Evolutionary conservation across 2,888 invertebrate species (phyloP).

Genomic region (Aplocera efformata): DNA sequence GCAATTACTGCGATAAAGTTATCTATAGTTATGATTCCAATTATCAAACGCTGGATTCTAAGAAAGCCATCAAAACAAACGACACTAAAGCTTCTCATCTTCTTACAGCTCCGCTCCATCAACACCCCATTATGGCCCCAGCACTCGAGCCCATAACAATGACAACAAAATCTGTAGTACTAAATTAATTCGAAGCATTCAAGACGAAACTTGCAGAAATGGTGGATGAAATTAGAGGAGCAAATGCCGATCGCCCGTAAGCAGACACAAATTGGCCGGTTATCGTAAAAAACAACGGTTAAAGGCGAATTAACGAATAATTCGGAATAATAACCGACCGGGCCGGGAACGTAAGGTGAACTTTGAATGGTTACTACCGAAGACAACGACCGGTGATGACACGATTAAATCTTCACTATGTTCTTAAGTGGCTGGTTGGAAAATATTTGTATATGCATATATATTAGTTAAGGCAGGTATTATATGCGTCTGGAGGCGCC

Average conservation of each 20-base stretch:
- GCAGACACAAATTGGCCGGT: constrained; percentile 36
- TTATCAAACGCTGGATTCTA: not conserved
- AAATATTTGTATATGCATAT: too few relatives aligned
- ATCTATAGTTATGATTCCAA: too few relatives aligned
- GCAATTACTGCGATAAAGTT: too few relatives aligned
- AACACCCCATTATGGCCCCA: not conserved
- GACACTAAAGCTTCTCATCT: too few relatives aligned
- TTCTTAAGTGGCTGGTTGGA: too few relatives aligned
- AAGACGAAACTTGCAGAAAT: constrained; percentile 6
- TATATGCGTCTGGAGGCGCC: too few relatives aligned
- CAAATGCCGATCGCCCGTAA: constrained; percentile 38
- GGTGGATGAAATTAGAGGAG: constrained; percentile 29
- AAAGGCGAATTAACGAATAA: constrained; percentile 43
- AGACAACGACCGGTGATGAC: not conserved
- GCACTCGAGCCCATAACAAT: not conserved
- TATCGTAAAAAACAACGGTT: constrained; percentile 41
- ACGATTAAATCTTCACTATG: not conserved
- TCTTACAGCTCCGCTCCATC: too few relatives aligned
- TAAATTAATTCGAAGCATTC: constrained; percentile 9
- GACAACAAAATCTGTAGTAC: constrained; percentile 13
- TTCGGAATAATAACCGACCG: constrained; percentile 29
- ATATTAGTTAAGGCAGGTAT: too few relatives aligned
- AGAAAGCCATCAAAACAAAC: constrained; percentile 3
- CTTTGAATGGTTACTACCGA: not conserved
- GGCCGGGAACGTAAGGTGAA: constrained; percentile 7